phyloP scores from a whole-genome alignment of 2,113 vertebrate species.

The Crypturellus undulatus region DNA sequence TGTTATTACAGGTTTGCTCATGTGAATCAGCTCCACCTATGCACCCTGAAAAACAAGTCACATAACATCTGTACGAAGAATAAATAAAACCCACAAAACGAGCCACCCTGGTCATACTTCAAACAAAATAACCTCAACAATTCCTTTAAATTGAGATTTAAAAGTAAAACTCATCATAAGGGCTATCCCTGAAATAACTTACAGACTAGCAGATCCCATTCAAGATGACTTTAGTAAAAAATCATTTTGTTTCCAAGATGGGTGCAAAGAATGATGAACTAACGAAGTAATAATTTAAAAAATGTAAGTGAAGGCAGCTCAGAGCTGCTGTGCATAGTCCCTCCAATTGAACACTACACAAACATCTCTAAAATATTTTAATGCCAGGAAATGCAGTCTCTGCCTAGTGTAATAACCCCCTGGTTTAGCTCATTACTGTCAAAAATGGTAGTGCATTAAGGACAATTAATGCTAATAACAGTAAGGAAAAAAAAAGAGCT shows the following conservation, averaged over 20 bases:
- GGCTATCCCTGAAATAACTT: background rate
- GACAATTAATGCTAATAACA: constrained; percentile 81
- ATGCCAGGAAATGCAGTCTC: constrained; percentile 75
- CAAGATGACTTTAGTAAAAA: background rate
- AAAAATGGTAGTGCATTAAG: constrained; percentile 76
- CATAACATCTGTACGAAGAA: constrained; percentile 5
- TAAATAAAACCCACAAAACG: background rate
- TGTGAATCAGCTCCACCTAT: background rate
- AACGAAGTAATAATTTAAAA: background rate
- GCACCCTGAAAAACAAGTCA: background rate
- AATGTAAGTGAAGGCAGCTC: background rate
- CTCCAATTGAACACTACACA: constrained; percentile 11
- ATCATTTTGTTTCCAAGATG: background rate
- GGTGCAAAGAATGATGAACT: background rate
- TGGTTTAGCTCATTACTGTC: constrained; percentile 78
- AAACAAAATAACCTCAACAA: background rate
- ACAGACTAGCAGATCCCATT: background rate
- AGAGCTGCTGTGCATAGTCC: constrained; percentile 20
- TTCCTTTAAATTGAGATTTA: background rate
- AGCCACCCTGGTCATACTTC: constrained; percentile 25
- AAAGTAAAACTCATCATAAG: background rate
- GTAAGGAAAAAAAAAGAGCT: constrained; percentile 29
- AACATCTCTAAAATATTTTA: constrained; percentile 72
- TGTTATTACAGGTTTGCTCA: constrained; percentile 42
- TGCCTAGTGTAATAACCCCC: constrained; percentile 64